A percentile compares a stretch with the other conserved stretches of the same genome.
Evolutionary conservation across 1,140 invertebrate species (phyloP).

Genomic region (Calliopsis andreniformis): DNA sequence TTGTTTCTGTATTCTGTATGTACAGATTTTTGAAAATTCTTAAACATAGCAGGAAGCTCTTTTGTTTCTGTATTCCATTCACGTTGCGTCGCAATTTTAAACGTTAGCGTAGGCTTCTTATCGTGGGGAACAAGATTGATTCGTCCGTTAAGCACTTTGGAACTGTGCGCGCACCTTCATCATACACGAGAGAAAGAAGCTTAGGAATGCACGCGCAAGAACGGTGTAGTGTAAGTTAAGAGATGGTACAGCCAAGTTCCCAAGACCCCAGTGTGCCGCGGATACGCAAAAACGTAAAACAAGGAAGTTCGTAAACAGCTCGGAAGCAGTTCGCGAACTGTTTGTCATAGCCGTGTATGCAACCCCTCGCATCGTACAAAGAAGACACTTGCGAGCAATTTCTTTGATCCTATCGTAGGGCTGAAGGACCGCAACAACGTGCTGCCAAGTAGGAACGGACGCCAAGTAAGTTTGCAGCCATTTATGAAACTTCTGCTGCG

Average conservation of each 20-base stretch:
- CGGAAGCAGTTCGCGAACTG: conserved; percentile 22
- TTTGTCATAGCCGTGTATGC: conserved; percentile 1
- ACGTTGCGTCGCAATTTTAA: not conserved
- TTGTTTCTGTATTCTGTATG: not conserved
- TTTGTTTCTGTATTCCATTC: not conserved
- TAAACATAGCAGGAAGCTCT: not conserved
- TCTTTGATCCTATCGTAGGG: conserved; percentile 34
- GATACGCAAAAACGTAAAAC: conserved; percentile 25
- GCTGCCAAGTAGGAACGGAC: not conserved
- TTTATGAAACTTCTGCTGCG: conserved; percentile 3
- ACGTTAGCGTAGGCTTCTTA: not conserved
- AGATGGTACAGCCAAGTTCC: not conserved
- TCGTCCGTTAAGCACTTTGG: not conserved
- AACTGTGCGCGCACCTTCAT: not conserved
- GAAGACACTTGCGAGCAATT: conserved; percentile 38
- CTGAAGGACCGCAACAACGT: conserved; percentile 7
- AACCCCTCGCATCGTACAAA: conserved; percentile 1
- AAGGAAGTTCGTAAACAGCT: conserved; percentile 32
- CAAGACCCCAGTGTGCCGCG: too few species aligned
- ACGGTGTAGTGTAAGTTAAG: not conserved
- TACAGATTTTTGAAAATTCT: too few species aligned
- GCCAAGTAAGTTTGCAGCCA: conserved; percentile 18
- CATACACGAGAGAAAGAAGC: not conserved
- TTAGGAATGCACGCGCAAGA: not conserved
- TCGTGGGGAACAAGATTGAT: not conserved